Evolutionary conservation across 2,797 vertebrate genomes (phyloP), one percentile per base, ranked within the genome.

Genomic region (Sebastes wilsoni): DNA sequence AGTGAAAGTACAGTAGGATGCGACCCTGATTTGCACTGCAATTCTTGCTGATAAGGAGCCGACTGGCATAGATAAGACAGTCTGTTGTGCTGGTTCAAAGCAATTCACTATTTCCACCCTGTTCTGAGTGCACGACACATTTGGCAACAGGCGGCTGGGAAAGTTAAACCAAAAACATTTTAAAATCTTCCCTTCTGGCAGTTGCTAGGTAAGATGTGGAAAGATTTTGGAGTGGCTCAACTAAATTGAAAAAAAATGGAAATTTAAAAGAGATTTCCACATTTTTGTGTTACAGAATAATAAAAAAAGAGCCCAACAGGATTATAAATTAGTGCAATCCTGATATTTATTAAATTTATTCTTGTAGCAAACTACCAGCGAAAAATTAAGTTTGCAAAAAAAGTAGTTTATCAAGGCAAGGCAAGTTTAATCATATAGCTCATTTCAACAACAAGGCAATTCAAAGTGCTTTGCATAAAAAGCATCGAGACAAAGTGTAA

Each of bases 1-100:
- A 52, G 0, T 52, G 20, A 52, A 52, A 52, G 42, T 46, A 46
- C 42, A 46, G 42, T 1, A 46, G 42, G 49, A 52, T n/a, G 49
- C 20, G 3, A 56, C 77, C 69, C 64, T 18, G 62, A 54, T 68
- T 54, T 77, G 73, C 22, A 16, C 66, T 5, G 58, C 34, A 11
- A 1, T 49, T 27, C 23, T 38, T 1, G 10, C 55, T 68, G 88
- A 91, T 86, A 87, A 89, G 58, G n/a, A 52, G 20, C 42, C 6
- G 7, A 46, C 42, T 46, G 42, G 42, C 8, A 20, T n/a, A 52
- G 49, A 52, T 52, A n/a, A 52, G 49, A 52, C 3, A 3, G 49
- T n/a, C 49, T 52, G 14, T 46, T 46, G 42, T 46, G 20, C 20
- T 52, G 49, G 49, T 52, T 52, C 20, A n/a, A 52, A n/a, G 20